Percentiles rank a stretch among this genome's conserved stretches.
Evolutionary conservation across 2,113 vertebrate genomes (phyloP).

Genomic region (Martes martes): DNA sequence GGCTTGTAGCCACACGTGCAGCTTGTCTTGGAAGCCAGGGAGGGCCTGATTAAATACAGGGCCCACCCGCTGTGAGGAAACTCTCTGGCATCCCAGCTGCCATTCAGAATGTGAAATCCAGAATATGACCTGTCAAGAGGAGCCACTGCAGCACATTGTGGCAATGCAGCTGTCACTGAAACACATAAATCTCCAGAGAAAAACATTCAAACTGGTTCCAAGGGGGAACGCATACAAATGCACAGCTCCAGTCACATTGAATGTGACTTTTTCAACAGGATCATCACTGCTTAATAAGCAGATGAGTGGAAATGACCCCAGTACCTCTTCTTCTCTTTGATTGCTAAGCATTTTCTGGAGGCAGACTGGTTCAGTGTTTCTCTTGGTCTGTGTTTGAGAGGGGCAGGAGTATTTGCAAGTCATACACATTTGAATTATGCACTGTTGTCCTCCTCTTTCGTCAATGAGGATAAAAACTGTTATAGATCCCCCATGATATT

Average conservation of each 20-base stretch:
- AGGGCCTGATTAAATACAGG: not conserved
- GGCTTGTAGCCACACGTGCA: not conserved
- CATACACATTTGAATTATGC: not conserved
- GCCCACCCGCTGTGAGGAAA: conserved; percentile 16
- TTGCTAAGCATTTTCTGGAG: not conserved
- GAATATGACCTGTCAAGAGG: conserved; percentile 62
- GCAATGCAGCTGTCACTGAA: conserved; percentile 61
- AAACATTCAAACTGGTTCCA: conserved; percentile 21
- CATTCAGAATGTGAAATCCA: conserved; percentile 54
- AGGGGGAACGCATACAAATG: conserved; percentile 43
- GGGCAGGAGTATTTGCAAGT: not conserved
- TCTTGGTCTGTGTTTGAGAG: not conserved
- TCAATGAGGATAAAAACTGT: not conserved
- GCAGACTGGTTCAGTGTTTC: not conserved
- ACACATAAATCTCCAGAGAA: conserved; percentile 25
- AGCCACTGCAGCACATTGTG: conserved; percentile 35
- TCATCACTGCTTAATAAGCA: not conserved
- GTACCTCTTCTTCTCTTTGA: not conserved
- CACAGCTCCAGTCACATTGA: not conserved
- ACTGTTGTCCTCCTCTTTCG: not conserved
- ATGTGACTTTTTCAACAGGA: not conserved
- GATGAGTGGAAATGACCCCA: not conserved
- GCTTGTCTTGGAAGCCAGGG: not conserved
- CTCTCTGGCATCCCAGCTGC: conserved; percentile 61
- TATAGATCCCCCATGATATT: not conserved